Conservation (phyloP, 2,797 vertebrate species). For the Phaenicophaeus curvirostris region DNA sequence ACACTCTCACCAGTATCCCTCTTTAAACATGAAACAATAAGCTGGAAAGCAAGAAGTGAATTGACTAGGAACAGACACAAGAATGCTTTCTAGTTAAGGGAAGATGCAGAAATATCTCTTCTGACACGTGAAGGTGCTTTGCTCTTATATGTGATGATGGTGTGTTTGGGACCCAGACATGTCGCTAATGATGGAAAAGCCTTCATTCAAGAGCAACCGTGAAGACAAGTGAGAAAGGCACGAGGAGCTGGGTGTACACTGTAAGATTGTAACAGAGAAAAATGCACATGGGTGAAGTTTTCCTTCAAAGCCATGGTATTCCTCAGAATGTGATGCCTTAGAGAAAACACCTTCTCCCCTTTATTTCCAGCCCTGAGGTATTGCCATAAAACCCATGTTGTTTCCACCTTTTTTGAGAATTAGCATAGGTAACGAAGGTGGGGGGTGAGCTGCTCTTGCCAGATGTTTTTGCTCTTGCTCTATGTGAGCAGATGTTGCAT, state of each 20-base stretch:
- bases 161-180: background rate
- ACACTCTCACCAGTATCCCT: background rate
- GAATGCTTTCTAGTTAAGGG: background rate
- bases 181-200: background rate
- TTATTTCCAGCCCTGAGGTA: background rate
- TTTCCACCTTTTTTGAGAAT: background rate
- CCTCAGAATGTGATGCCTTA: background rate
- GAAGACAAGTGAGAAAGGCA: background rate
- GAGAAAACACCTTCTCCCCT: background rate
- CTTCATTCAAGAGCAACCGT: background rate
- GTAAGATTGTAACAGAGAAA: background rate
- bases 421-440: background rate
- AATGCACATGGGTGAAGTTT: background rate
- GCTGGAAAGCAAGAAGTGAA: background rate
- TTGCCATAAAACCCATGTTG: background rate
- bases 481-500: conserved; percentile 40
- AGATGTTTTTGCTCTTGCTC: conserved; percentile 26
- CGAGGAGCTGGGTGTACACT: background rate
- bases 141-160: background rate
- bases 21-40: background rate
- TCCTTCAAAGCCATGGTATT: background rate
- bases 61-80: background rate
- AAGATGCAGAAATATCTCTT: background rate
- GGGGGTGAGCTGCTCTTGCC: background rate
- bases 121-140: background rate